Conservation (phyloP, 2,888 invertebrate genomes). For the Callinectes sapidus region DNA sequence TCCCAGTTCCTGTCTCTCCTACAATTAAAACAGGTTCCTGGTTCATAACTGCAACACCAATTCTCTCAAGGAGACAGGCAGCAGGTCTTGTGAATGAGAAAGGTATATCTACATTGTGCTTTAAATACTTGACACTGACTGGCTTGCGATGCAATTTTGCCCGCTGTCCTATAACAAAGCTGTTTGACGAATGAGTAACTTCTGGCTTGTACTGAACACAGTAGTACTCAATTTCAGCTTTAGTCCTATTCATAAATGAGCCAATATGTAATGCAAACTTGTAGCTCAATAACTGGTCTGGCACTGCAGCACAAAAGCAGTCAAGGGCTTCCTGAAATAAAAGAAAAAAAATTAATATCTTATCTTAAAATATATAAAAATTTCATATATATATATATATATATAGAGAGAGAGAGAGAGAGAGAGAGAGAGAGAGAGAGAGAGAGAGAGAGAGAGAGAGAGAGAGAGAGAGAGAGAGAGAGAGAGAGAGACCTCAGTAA, state of each 20-base stretch:
- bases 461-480: no score
- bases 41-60: conserved; percentile 88
- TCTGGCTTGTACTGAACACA: conserved; percentile 87
- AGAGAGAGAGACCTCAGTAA: not conserved
- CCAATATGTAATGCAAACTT: conserved; percentile 85
- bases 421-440: no score
- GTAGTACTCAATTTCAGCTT: conserved; percentile 88
- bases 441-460: no score
- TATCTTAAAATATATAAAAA: not conserved
- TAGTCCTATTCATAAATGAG: conserved; percentile 87
- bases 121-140: conserved; percentile 29
- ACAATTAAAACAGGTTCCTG: conserved; percentile 95
- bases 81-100: conserved; percentile 91
- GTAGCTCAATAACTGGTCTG: conserved; percentile 77
- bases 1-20: conserved; percentile 99
- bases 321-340: conserved; percentile 72
- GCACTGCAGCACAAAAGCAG: conserved; percentile 72
- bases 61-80: conserved; percentile 88
- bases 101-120: conserved; percentile 39
- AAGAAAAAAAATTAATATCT: not conserved
- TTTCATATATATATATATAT: not conserved
- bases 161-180: conserved; percentile 84
- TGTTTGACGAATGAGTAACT: conserved; percentile 80
- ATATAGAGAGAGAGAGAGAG: no score
- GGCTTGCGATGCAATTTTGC: conserved; percentile 76